phyloP scores from a whole-genome alignment of 2,888 invertebrate genomes.

The Pteria penguin region DNA sequence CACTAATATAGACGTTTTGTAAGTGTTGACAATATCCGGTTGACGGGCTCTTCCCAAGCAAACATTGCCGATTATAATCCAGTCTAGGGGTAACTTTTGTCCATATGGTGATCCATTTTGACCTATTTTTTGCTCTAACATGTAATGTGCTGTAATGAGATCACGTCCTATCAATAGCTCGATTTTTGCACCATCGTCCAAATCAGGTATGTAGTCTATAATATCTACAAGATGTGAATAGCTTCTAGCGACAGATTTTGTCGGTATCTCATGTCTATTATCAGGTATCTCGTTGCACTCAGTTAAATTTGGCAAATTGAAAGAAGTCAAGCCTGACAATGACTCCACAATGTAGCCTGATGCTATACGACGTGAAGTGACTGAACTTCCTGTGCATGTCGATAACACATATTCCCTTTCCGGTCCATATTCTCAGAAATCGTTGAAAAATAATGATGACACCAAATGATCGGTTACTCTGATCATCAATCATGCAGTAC shows the following conservation, averaged over 20 bases:
- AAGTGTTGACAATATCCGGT: background rate
- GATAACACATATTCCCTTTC: background rate
- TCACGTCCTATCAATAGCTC: background rate
- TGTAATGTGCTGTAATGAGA: background rate
- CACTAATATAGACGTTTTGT: background rate
- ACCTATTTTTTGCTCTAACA: background rate
- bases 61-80: background rate
- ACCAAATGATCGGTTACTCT: background rate
- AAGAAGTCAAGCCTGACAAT: background rate
- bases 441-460: background rate
- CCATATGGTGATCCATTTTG: background rate
- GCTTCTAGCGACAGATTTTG: background rate
- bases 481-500: slow-evolving; percentile 1
- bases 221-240: slow-evolving; percentile 1
- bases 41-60: background rate
- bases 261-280: background rate
- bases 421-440: background rate
- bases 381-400: background rate
- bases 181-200: background rate
- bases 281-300: background rate
- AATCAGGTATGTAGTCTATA: background rate
- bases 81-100: slow-evolving; percentile 4
- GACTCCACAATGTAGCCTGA: background rate
- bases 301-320: background rate
- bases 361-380: slow-evolving; percentile 6